Percentiles rank a stretch among this genome's conserved stretches.
phyloP scores from a whole-genome alignment of 2,113 vertebrate genomes.

The Marmota flaviventris region DNA sequence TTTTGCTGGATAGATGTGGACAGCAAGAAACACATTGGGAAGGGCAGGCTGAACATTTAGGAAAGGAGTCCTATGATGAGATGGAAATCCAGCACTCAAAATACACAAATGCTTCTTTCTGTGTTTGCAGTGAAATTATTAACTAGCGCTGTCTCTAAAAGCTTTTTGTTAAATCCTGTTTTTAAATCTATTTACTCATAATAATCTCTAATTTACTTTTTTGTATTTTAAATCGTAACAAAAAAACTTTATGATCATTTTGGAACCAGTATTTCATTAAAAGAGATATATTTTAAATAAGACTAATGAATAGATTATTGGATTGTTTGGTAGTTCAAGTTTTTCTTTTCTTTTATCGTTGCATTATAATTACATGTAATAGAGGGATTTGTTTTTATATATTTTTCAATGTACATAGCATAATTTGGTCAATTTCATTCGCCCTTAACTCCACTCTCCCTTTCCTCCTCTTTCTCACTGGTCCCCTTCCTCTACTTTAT shows the following conservation, averaged over 20 bases:
- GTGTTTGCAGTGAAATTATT: not conserved
- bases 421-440: no score
- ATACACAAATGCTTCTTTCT: not conserved
- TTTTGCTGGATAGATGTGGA: not conserved
- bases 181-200: not conserved
- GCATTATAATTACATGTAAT: no score
- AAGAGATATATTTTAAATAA: slow-evolving; percentile 14
- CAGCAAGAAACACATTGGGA: not conserved
- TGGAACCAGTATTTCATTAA: slow-evolving; percentile 15
- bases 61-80: not conserved
- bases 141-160: not conserved
- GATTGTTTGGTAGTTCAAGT: not conserved
- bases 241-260: not conserved
- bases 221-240: not conserved
- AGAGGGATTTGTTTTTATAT: no score
- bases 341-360: not conserved
- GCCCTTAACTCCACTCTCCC: no score
- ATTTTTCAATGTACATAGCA: no score
- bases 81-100: not conserved
- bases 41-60: not conserved
- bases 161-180: not conserved
- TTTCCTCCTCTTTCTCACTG: no score
- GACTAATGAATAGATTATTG: not conserved
- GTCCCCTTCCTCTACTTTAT: no score
- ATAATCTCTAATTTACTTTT: not conserved